Evolutionary conservation across 2,113 vertebrate species (phyloP).

Genomic region (Onychostoma macrolepis): DNA sequence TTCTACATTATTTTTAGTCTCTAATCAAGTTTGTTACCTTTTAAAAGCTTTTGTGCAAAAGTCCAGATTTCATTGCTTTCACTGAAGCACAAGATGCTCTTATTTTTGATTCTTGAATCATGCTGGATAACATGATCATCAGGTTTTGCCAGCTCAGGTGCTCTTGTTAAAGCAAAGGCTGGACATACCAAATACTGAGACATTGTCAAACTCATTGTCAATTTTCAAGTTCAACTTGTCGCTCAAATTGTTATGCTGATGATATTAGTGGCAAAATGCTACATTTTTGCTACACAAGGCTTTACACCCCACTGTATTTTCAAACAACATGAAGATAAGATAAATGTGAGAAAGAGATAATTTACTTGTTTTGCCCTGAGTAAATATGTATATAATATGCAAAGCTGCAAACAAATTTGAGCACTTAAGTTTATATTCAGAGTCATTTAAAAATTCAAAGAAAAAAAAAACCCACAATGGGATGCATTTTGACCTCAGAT

Average conservation of each 20-base stretch:
- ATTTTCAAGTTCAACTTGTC: not conserved
- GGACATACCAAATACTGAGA: not conserved
- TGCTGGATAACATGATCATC: not conserved
- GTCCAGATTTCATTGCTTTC: not conserved
- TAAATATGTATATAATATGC: conserved; percentile 1
- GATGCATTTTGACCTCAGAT: not conserved
- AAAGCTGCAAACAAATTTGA: conserved; percentile 17
- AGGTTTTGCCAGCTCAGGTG: conserved; percentile 1
- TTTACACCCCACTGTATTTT: not conserved
- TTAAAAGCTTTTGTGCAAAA: not conserved
- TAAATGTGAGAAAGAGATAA: not conserved
- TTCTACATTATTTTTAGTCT: not conserved
- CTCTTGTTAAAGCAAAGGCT: not conserved
- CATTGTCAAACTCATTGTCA: not conserved
- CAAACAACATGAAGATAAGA: not conserved
- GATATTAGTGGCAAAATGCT: not conserved
- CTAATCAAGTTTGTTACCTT: not conserved
- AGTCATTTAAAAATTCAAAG: not conserved
- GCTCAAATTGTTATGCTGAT: not conserved
- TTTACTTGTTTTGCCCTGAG: not conserved
- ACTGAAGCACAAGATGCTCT: not conserved
- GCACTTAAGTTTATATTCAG: not conserved
- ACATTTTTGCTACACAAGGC: not conserved
- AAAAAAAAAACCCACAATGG: not conserved
- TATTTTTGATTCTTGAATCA: not conserved